Evolutionary conservation across 2,888 invertebrate genomes (phyloP), one percentile per base, ranked within the genome.

Genomic region (Hypomecis atomaria): DNA sequence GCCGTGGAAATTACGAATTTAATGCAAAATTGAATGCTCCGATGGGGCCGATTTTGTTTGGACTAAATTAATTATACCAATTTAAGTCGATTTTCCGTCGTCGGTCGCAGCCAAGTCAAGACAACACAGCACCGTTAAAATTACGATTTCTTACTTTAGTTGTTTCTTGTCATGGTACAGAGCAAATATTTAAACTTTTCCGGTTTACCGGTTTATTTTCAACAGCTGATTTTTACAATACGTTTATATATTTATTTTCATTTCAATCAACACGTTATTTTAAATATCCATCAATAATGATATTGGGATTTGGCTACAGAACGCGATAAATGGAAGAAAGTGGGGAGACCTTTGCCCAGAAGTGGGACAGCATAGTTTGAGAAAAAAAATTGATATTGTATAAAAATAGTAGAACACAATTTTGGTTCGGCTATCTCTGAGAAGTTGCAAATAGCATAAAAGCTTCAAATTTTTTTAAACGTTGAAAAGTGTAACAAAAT

Each of bases 11-110:
- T 90, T 85, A 88, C 83, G 84, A 86, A 88, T 87, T 89, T 85
- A 89, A 90, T 89, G 90, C 89, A 85, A 88, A 90, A 89, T 89
- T 87, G 82, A 87, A 88, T 87, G 87, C 83, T 87, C 86, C 85
- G 84, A 85, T 82, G 85, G 74, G 80, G 85, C 77, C 85, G 84
- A 88, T 88, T 89, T 75, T 88, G 81, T 90, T 92, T 88, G 87
- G 87, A 88, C 86, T 90, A 88, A 91, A 92, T 90, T 91, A 91
- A 92, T 92, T 91, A 91, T 85, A 80, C 77, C 83, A 84, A 85
- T 88, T 88, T 83, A 79, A 84, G 83, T 77, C 84, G 84, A 89
- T 90, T 90, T 88, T 86, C 84, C 83, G 79, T 84, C 81, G 82
- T 82, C 81, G 81, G 78, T 76, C 77, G 81, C 76, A 74, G 80